phyloP scores from a whole-genome alignment of 2,797 vertebrate genomes.

The Leucoraja ocellata region DNA sequence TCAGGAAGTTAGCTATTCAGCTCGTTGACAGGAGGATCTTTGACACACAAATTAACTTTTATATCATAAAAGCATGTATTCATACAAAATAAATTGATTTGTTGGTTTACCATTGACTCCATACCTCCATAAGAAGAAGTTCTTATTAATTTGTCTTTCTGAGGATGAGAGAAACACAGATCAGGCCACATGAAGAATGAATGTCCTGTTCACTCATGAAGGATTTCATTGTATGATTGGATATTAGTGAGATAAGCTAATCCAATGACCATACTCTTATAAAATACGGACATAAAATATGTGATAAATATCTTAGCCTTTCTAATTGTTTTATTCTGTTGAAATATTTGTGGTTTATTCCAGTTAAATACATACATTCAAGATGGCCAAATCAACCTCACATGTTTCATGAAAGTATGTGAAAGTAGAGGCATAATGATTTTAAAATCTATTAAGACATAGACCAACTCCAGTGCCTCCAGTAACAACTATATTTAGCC shows the following conservation, averaged over 20 bases:
- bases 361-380: background rate
- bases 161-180: background rate
- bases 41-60: background rate
- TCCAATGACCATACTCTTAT: background rate
- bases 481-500: conserved; percentile 18
- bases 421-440: conserved; percentile 15
- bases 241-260: background rate
- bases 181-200: background rate
- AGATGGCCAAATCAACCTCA: background rate
- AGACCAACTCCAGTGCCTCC: too few species aligned
- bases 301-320: background rate
- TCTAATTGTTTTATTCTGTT: background rate
- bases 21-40: background rate
- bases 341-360: background rate
- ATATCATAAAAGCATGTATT: background rate
- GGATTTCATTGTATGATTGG: background rate
- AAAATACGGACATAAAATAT: background rate
- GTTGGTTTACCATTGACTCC: background rate
- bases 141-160: background rate
- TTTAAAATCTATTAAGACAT: conserved; percentile 4
- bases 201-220: background rate
- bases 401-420: background rate
- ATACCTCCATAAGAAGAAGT: background rate
- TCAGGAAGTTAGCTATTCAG: background rate
- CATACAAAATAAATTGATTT: background rate